Conservation (phyloP, 2,797 vertebrate genomes). For the Valencia hispanica region DNA sequence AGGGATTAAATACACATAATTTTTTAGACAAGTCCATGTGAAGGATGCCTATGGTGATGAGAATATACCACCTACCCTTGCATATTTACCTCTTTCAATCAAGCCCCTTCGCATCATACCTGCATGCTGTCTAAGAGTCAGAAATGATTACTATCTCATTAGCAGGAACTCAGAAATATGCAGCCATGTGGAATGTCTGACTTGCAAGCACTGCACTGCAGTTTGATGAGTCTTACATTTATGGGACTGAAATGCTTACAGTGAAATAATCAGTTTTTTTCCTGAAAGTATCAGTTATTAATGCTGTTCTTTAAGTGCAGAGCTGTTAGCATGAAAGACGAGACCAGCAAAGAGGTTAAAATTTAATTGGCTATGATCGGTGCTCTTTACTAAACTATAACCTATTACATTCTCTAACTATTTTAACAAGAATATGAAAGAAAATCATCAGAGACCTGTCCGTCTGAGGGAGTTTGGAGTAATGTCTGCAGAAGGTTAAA, state of each 20-base stretch:
- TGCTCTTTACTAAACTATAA: constrained; percentile 10
- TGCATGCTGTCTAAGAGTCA: constrained; percentile 47
- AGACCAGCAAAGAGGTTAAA: constrained; percentile 7
- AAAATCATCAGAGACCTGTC: constrained; percentile 23
- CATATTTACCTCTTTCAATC: constrained; percentile 65
- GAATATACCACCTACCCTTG: constrained; percentile 63
- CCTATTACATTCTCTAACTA: constrained; percentile 17
- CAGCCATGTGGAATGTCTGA: constrained; percentile 20
- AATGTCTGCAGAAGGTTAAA: constrained; percentile 27
- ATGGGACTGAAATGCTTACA: constrained; percentile 1
- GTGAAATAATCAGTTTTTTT: constrained; percentile 3
- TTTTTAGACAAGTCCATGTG: constrained; percentile 49
- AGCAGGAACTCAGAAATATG: constrained; percentile 31
- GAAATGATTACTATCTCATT: constrained; percentile 52
- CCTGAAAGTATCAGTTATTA: neutral
- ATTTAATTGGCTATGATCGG: constrained; percentile 16
- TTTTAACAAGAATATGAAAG: constrained; percentile 32
- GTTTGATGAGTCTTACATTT: constrained; percentile 8
- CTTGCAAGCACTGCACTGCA: constrained; percentile 11
- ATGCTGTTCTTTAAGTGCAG: neutral
- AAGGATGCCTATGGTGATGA: constrained; percentile 65
- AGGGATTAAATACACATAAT: constrained; percentile 64
- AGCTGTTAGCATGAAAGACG: constrained; percentile 9
- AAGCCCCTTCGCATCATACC: constrained; percentile 36
- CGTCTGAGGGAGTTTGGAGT: constrained; percentile 38